Evolutionary conservation across 2,797 vertebrate genomes (phyloP).

Genomic region (Ptychadena robeensis): DNA sequence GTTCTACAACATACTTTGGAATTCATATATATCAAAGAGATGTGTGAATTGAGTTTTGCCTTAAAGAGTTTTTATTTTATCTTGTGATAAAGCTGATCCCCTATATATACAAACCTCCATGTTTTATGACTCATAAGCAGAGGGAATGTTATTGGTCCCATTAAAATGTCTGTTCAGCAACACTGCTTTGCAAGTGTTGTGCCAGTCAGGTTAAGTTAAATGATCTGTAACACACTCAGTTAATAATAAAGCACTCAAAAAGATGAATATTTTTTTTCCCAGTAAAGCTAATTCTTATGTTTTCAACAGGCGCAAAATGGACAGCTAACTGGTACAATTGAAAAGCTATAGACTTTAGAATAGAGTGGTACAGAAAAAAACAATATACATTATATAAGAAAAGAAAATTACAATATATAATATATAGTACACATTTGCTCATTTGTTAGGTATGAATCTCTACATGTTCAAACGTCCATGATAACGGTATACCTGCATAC

Average conservation of each 20-base stretch:
- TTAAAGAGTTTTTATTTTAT: not conserved
- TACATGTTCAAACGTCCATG: too few species aligned
- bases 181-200: slow-evolving; percentile 37
- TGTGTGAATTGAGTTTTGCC: not conserved
- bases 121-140: slow-evolving; percentile 26
- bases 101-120: slow-evolving; percentile 15
- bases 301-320: not conserved
- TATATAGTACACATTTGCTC: too few species aligned
- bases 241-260: slow-evolving; percentile 57
- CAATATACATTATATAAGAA: too few species aligned
- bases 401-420: too few species aligned
- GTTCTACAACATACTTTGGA: not conserved
- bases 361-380: too few species aligned
- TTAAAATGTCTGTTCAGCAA: slow-evolving; percentile 47
- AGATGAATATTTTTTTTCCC: slow-evolving; percentile 35
- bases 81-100: not conserved
- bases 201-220: slow-evolving; percentile 56
- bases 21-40: not conserved
- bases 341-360: not conserved
- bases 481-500: too few species aligned
- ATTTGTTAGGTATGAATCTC: too few species aligned
- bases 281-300: slow-evolving; percentile 8
- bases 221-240: slow-evolving; percentile 52
- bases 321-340: not conserved
- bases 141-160: slow-evolving; percentile 34